These are phyloP conservation scores for Siniperca scherzeri DNA, from an alignment of 2,797 vertebrate genomes.

Conservation along the genomic window DNA sequence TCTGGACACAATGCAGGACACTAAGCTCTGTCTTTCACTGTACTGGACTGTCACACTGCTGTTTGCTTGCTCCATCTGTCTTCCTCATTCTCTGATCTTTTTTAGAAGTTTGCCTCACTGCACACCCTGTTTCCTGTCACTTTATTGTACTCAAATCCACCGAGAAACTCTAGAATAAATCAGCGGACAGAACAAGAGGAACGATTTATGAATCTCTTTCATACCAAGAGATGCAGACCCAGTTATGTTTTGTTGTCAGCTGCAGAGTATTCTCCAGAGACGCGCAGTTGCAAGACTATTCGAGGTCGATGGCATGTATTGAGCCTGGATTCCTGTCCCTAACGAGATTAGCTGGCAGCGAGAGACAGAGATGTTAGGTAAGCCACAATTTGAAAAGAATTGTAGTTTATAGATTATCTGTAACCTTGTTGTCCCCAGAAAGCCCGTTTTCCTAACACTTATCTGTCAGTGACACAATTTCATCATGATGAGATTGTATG, in stretches of 20 bases:
- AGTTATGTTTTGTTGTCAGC: slow-evolving; percentile 50
- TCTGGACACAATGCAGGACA: slow-evolving; percentile 71
- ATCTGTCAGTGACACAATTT: slow-evolving; percentile 47
- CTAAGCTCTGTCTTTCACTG: slow-evolving; percentile 67
- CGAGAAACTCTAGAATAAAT: slow-evolving; percentile 32
- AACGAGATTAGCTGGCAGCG: slow-evolving; percentile 62
- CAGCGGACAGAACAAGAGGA: slow-evolving; percentile 12
- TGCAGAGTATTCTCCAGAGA: slow-evolving; percentile 36
- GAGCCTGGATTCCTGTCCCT: slow-evolving; percentile 68
- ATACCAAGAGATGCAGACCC: slow-evolving; percentile 27
- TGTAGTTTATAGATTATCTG: slow-evolving; percentile 72
- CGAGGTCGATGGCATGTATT: slow-evolving; percentile 64
- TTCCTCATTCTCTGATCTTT: slow-evolving; percentile 45
- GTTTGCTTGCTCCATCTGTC: slow-evolving; percentile 72
- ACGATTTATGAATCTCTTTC: slow-evolving; percentile 34
- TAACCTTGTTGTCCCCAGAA: slow-evolving; percentile 62
- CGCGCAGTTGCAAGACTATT: slow-evolving; percentile 46
- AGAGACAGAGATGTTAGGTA: slow-evolving; percentile 58
- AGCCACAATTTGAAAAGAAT: slow-evolving; percentile 66
- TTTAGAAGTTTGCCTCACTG: slow-evolving; percentile 51
- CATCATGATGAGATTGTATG: slow-evolving; percentile 27
- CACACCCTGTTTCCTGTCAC: slow-evolving; percentile 41
- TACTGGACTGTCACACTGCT: slow-evolving; percentile 60
- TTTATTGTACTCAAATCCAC: slow-evolving; percentile 38
- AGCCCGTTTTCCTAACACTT: slow-evolving; percentile 31